Evolutionary conservation across 2,113 vertebrate genomes (phyloP).

Genomic region (Phaethornis superciliosus): DNA sequence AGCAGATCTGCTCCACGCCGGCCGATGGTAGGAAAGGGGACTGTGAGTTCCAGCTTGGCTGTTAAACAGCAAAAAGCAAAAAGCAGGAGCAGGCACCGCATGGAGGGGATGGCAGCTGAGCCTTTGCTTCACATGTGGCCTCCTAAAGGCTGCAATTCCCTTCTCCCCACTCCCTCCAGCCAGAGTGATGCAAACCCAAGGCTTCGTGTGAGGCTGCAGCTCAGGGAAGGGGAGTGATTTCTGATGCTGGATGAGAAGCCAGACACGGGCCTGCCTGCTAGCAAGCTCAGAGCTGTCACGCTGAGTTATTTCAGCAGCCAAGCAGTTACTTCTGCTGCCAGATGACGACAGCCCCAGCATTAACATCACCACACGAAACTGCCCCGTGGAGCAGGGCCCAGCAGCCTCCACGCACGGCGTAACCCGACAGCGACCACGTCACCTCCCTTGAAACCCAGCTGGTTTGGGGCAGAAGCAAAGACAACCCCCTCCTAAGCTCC

Average conservation of each 20-base stretch:
- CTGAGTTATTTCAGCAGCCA: conserved; percentile 25
- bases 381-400: neutral
- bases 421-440: neutral
- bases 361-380: neutral
- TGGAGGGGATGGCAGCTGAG: neutral
- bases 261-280: conserved; percentile 10
- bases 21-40: neutral
- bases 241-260: conserved; percentile 45
- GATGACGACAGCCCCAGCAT: conserved; percentile 16
- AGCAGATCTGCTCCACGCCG: fast-evolving
- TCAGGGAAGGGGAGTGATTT: conserved; percentile 7
- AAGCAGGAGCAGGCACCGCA: fast-evolving
- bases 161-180: neutral
- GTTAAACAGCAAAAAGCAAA: fast-evolving
- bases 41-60: neutral
- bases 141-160: neutral
- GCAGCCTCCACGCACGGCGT: fast-evolving
- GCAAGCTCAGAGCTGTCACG: neutral
- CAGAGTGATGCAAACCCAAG: neutral
- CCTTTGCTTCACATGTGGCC: neutral
- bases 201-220: neutral
- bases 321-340: neutral
- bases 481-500: neutral
- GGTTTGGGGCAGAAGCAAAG: neutral
- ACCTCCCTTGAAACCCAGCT: neutral